Evolutionary conservation across 53 echinoderm and acorn worm species (phyloP).

Genomic region (Apostichopus leukothele): DNA sequence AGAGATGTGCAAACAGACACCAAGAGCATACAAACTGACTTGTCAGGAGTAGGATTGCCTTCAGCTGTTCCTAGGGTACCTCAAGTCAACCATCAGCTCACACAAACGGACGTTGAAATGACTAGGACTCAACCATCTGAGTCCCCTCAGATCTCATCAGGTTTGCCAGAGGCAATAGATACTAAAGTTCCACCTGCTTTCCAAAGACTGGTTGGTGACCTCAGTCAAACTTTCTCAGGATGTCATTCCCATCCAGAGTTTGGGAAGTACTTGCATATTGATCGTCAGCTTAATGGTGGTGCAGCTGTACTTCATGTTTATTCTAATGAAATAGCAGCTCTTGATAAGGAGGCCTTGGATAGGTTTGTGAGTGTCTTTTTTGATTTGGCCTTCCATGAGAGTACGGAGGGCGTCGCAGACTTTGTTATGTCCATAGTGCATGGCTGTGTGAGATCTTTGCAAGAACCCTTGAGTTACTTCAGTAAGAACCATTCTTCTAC

Average conservation of each 20-base stretch:
- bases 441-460: constrained; percentile 71
- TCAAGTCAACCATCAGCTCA: constrained; percentile 9
- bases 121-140: background rate
- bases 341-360: constrained; percentile 75
- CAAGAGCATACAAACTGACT: constrained; percentile 32
- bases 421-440: constrained; percentile 96
- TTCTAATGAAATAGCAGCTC: constrained; percentile 80
- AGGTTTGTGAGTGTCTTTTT: constrained; percentile 80
- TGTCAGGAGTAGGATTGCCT: constrained; percentile 1
- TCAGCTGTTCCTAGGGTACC: background rate
- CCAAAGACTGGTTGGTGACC: background rate
- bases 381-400: constrained; percentile 72
- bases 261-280: constrained; percentile 86
- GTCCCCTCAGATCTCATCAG: background rate
- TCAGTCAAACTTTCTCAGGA: constrained; percentile 21
- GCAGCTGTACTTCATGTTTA: constrained; percentile 93
- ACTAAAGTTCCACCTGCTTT: background rate
- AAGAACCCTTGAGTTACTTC: constrained; percentile 84
- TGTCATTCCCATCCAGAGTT: constrained; percentile 61
- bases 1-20: constrained; percentile 6
- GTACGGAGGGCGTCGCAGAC: constrained; percentile 67
- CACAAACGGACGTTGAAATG: constrained; percentile 19
- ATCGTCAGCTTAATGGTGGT: constrained; percentile 86
- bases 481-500: constrained; percentile 73
- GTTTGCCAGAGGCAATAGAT: background rate